phyloP scores from a whole-genome alignment of 1,140 invertebrate genomes.

The Tetragonula clypearis region DNA sequence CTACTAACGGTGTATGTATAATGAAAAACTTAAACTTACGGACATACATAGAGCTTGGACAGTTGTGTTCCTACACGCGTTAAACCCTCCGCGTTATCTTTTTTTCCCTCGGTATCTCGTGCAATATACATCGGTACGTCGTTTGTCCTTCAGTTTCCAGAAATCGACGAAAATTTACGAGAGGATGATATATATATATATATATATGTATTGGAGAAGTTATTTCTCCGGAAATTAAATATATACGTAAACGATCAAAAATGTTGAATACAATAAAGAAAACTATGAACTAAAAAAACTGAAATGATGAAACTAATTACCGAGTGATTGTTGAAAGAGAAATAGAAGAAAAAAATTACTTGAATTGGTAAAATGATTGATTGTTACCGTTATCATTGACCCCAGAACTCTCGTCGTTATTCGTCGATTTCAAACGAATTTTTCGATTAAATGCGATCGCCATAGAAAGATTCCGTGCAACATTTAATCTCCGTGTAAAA shows the following conservation, averaged over 20 bases:
- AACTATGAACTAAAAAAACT: neutral
- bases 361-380: neutral
- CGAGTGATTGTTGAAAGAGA: neutral
- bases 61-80: neutral
- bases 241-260: neutral
- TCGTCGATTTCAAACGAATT: conserved; percentile 28
- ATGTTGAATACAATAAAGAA: neutral
- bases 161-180: neutral
- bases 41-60: conserved; percentile 68
- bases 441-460: conserved; percentile 31
- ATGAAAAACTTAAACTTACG: conserved; percentile 77
- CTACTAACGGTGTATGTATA: conserved; percentile 70
- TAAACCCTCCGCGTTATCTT: neutral
- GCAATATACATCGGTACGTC: neutral
- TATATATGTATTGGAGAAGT: neutral
- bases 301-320: neutral
- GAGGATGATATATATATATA: neutral
- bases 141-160: neutral
- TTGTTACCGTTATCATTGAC: neutral
- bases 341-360: neutral
- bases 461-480: neutral
- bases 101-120: neutral
- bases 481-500: conserved; percentile 76
- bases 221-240: neutral
- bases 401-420: neutral